Evolutionary conservation across 2,113 vertebrate species (phyloP).

Genomic region (Spea multiplicata): DNA sequence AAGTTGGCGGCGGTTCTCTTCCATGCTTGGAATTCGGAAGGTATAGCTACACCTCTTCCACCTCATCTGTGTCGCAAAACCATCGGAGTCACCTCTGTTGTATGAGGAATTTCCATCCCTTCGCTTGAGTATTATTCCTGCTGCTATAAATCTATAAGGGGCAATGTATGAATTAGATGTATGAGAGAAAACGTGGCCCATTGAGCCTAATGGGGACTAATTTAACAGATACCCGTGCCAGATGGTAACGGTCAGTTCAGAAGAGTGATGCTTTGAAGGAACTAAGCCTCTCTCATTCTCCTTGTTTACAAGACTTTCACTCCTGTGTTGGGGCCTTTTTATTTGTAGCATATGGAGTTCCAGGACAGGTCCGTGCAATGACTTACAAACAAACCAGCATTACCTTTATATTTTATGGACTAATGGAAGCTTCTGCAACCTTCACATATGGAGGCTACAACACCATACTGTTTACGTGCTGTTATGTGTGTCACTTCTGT

Average conservation of each 20-base stretch:
- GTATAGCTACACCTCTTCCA: neutral
- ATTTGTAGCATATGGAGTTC: neutral
- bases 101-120: neutral
- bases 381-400: constrained; percentile 11
- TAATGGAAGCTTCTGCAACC: neutral
- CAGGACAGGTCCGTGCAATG: neutral
- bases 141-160: constrained; percentile 35
- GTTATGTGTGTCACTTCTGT: constrained; percentile 10
- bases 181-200: too few species aligned
- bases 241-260: too few species aligned
- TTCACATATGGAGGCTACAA: neutral
- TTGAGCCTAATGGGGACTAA: too few species aligned
- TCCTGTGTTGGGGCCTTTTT: constrained; percentile 18
- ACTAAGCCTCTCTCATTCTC: neutral
- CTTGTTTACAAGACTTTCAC: constrained; percentile 44
- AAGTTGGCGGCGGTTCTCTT: neutral
- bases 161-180: too few species aligned
- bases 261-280: neutral
- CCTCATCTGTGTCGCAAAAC: neutral
- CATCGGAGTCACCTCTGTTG: constrained; percentile 15
- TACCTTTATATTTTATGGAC: neutral
- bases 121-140: constrained; percentile 37
- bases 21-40: neutral
- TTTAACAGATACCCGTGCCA: too few species aligned
- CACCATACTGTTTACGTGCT: neutral